These are phyloP conservation scores for Thymelicus lineola DNA, from an alignment of 2,888 invertebrate species.

Conservation along the genomic window DNA sequence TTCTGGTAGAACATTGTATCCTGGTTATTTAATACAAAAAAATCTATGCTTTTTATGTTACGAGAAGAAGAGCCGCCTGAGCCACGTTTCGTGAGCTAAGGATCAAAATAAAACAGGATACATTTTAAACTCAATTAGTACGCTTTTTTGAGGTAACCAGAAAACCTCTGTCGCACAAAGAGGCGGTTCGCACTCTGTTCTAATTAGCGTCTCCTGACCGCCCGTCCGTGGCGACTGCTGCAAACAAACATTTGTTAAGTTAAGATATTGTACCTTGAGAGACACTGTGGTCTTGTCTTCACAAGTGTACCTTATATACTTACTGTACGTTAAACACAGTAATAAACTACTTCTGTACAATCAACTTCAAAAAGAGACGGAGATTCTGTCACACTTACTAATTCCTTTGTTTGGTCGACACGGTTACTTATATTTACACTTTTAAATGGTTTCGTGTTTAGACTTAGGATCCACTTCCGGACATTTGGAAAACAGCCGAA, in stretches of 20 bases:
- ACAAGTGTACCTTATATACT: too few species aligned
- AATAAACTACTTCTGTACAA: too few species aligned
- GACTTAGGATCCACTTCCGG: not conserved
- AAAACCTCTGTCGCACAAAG: not conserved
- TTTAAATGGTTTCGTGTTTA: too few species aligned
- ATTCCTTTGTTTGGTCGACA: too few species aligned
- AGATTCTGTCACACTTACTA: too few species aligned
- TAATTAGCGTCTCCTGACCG: not conserved
- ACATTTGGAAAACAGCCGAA: not conserved
- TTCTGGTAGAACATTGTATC: too few species aligned
- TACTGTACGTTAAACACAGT: too few species aligned
- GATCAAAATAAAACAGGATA: not conserved
- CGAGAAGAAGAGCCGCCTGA: too few species aligned
- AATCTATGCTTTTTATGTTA: too few species aligned
- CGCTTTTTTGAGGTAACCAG: not conserved
- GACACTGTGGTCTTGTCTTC: not conserved
- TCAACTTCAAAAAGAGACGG: too few species aligned
- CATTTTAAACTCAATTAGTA: not conserved
- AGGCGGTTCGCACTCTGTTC: not conserved
- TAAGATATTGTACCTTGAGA: not conserved
- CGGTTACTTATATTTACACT: too few species aligned
- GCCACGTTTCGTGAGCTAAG: not conserved
- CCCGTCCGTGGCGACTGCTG: not conserved
- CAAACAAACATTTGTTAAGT: constrained; percentile 7
- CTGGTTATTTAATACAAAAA: too few species aligned